Percentiles rank a stretch among this genome's conserved stretches.
phyloP scores from a whole-genome alignment of 2,888 invertebrate species.

The Epinotia demarniana region DNA sequence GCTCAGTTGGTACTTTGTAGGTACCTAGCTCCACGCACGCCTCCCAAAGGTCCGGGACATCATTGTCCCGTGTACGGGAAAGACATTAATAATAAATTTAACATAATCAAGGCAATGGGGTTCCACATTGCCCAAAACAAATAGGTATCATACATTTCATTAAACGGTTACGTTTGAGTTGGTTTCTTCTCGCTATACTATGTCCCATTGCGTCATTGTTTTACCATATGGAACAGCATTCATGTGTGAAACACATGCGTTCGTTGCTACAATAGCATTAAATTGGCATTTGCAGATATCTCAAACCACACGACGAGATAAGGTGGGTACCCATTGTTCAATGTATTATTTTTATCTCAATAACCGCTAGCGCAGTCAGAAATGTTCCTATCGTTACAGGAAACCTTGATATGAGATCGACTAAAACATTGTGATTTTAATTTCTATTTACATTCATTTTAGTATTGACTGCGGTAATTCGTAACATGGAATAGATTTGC shows the following conservation, averaged over 20 bases:
- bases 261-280: constrained; percentile 24
- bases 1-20: no score
- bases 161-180: no score
- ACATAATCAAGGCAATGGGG: no score
- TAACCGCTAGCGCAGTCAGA: constrained; percentile 69
- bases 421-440: constrained; percentile 68
- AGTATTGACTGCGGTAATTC: constrained; percentile 66
- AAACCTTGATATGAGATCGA: constrained; percentile 71
- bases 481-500: constrained; percentile 65
- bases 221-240: background rate
- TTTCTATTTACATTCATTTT: constrained; percentile 67
- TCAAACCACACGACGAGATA: constrained; percentile 50
- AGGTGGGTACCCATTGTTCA: constrained; percentile 44
- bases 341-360: constrained; percentile 50
- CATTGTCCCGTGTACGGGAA: no score
- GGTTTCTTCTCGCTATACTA: background rate
- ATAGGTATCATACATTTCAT: no score
- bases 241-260: constrained; percentile 15
- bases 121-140: no score
- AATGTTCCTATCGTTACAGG: constrained; percentile 67
- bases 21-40: no score
- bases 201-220: background rate
- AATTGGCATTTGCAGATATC: constrained; percentile 47
- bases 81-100: no score
- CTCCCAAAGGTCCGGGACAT: no score